Base-by-base conservation (phyloP, 2,888 invertebrate species). In the Ceramica pisi region DNA sequence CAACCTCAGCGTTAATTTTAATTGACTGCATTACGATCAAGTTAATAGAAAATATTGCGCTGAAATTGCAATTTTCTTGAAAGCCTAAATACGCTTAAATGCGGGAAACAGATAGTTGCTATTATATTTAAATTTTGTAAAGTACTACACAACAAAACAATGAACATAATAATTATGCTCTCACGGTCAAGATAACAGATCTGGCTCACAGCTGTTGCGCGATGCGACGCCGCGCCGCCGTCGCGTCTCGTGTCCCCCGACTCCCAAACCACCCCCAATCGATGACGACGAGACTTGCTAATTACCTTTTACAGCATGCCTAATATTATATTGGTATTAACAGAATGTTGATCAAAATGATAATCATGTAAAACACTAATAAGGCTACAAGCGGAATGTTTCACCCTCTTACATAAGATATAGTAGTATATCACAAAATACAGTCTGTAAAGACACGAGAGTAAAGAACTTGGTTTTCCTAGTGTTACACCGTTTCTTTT, bases 101-200 rank as follows among this genome's bases (percentile, higher is more conserved):
- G 62, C 64, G 67, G 62, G 61, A 70, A 71, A 77, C 44, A 68
- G 46, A 67, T 70, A 77, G 56, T 70, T 74, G 61, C 62, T 62
- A 60, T 71, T 78, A 77, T 65, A 74, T 77, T 65, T 56, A 66
- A 75, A 75, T 78, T 80, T 68, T 78, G 67, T 83, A 81, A 79
- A 83, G 48, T 81, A 86, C 81, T 86, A 87, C 78, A 83, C 65
- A 86, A 84, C 79, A 88, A 86, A 89, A 89, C 84, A 89, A 88
- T 86, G 87, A 89, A 87, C 85, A 89, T 86, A 90, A 89, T 91
- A 90, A 92, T 89, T 87, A 87, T 91, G 88, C 84, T 94, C 95
- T 95, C 95, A 96, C 95, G 94, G 94, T 94, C 92, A 95, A 94
- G 92, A 92, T 93, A 93, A 93, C 85, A 90, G 92, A 93, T 91